A percentile compares a stretch with the other conserved stretches of the same genome.
phyloP scores from a whole-genome alignment of 2,888 invertebrate species.

The Notocelia uddmanniana region DNA sequence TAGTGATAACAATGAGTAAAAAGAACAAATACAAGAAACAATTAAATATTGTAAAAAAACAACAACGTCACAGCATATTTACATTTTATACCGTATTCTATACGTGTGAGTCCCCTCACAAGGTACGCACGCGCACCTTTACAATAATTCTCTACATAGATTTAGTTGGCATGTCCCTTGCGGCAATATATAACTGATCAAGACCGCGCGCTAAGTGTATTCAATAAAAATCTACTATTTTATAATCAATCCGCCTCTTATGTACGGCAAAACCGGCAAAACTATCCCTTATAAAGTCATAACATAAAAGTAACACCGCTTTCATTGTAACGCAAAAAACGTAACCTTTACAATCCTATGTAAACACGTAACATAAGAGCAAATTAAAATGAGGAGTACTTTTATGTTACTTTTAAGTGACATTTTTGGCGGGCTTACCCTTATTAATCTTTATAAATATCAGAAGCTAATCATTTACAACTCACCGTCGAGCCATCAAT shows the following conservation, averaged over 20 bases:
- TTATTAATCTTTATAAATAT: constrained; percentile 56
- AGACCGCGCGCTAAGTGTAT: constrained; percentile 48
- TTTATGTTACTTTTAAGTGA: constrained; percentile 6
- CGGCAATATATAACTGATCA: constrained; percentile 35
- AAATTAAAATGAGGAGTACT: constrained; percentile 10
- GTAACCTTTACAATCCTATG: constrained; percentile 7
- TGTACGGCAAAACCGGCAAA: constrained; percentile 56
- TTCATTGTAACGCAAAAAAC: constrained; percentile 1
- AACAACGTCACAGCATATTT: constrained; percentile 78
- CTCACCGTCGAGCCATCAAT: constrained; percentile 50
- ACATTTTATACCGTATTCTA: constrained; percentile 65
- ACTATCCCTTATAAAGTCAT: not conserved
- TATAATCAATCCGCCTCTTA: constrained; percentile 60
- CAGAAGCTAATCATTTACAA: constrained; percentile 64
- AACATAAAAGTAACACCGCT: not conserved
- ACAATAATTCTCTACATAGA: constrained; percentile 66
- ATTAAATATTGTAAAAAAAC: constrained; percentile 69
- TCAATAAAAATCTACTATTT: constrained; percentile 67
- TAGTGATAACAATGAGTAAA: constrained; percentile 70
- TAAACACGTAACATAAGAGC: not conserved
- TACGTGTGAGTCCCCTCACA: constrained; percentile 60
- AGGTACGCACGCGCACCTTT: constrained; percentile 64
- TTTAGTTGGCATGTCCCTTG: constrained; percentile 68
- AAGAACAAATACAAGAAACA: constrained; percentile 73
- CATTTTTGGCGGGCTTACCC: constrained; percentile 11